Evolutionary conservation across 2,888 invertebrate genomes (phyloP), one percentile per base, ranked within the genome.

Genomic region (Caenorhabditis afra): DNA sequence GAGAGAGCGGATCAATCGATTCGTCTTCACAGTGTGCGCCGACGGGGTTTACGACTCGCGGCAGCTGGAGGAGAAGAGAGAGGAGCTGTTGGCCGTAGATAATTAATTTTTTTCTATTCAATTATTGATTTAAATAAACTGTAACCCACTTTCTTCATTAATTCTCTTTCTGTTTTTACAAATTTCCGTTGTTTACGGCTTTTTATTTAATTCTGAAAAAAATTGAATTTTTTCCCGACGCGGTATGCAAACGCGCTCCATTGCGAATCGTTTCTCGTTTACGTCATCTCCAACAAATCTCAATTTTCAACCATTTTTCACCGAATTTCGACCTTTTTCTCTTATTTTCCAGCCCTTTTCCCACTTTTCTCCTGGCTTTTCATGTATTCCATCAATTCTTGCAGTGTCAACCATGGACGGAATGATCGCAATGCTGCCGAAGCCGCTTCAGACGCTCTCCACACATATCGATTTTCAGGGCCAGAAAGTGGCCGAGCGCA

Each of bases 401-500:
- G 29, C 23, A 53, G 22, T 59, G 29, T n/a, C 29, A 39, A 73
- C 44, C 64, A 88, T 88, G 88, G 88, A 88, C 77, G 84, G 84
- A 29, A 70, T 88, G 59, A 85, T 88, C 68, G 82, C 85, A 45
- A 89, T 88, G 87, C 75, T 89, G 35, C 89, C 89, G n/a, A 76
- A 79, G 58, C 80, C 81, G 7, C 59, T 87, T 23, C 85, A 83
- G 64, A 41, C 66, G 18, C 64, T 83, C 47, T 83, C 83, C 55
- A 86, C 88, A 3, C 86, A 88, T 79, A 79, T 84, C 64, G 89
- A 89, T 75, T 89, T 85, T 68, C 82, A 79, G 14, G 89, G 89
- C 41, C 89, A 89, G 71, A 78, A 82, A 59, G 76, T 79, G 47
- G 87, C 89, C 23, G 89, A 89, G 67, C 77, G 87, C 18, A 83